phyloP scores from a whole-genome alignment of 2,113 vertebrate species.

The Clupea harengus region DNA sequence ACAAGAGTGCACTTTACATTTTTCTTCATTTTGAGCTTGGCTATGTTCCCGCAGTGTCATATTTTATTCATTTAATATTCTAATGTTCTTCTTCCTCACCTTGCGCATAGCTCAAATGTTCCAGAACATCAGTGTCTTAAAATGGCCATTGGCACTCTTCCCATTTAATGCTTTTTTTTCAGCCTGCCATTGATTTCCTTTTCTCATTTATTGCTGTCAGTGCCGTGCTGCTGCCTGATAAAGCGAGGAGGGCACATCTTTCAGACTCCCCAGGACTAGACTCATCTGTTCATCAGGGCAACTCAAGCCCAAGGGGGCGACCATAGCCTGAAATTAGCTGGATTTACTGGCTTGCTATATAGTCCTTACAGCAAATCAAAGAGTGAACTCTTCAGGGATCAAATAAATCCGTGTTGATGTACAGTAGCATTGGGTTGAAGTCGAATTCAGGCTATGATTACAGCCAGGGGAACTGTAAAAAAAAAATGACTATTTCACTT shows the following conservation, averaged over 20 bases:
- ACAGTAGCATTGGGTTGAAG: neutral
- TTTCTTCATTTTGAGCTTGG: conserved; percentile 32
- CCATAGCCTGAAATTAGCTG: conserved; percentile 38
- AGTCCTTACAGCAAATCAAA: conserved; percentile 60
- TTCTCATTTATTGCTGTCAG: conserved; percentile 44
- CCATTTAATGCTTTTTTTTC: conserved; percentile 26
- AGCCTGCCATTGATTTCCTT: conserved; percentile 41
- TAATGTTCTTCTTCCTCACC: conserved; percentile 47
- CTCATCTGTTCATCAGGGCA: conserved; percentile 43
- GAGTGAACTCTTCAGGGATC: neutral
- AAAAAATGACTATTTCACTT: conserved; percentile 11
- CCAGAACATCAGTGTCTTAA: conserved; percentile 36
- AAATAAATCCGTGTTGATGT: neutral
- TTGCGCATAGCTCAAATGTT: conserved; percentile 35
- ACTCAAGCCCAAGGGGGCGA: conserved; percentile 34
- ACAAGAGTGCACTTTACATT: conserved; percentile 26
- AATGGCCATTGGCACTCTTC: conserved; percentile 37
- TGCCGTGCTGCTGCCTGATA: conserved; percentile 35
- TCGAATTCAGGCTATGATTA: neutral
- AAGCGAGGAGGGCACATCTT: conserved; percentile 36
- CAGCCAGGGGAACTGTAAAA: neutral
- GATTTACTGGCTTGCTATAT: conserved; percentile 52
- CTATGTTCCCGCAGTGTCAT: conserved; percentile 33
- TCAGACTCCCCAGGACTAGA: conserved; percentile 39
- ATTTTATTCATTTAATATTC: conserved; percentile 55